A percentile compares a stretch with the other conserved stretches of the same genome.
These are phyloP conservation scores for Spea hammondii DNA, from an alignment of 2,797 vertebrate species.

Conservation along the genomic window DNA sequence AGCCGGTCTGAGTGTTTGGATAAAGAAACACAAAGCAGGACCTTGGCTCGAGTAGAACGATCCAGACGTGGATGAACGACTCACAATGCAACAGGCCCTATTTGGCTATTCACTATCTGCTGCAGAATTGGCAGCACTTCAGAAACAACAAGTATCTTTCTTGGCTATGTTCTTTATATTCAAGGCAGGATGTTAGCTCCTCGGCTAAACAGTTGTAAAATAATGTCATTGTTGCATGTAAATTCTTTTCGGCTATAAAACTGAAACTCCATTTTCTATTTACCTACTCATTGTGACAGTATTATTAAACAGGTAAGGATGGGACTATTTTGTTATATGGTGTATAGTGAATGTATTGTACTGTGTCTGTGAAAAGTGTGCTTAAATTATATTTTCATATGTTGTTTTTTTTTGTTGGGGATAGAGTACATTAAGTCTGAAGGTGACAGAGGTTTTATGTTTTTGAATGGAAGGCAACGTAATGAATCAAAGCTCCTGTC, in stretches of 20 bases:
- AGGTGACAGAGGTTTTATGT: conserved; percentile 77
- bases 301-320: conserved; percentile 87
- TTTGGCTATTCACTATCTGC: conserved; percentile 58
- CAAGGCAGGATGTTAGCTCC: conserved; percentile 68
- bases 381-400: conserved; percentile 99
- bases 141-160: conserved; percentile 47
- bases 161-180: conserved; percentile 65
- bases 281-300: conserved; percentile 83
- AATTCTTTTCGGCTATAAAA: conserved; percentile 72
- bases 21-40: conserved; percentile 55
- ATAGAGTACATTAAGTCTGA: conserved; percentile 85
- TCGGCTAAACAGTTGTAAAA: conserved; percentile 77
- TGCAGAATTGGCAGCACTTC: conserved; percentile 57
- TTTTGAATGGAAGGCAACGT: conserved; percentile 80
- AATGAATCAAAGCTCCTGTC: conserved; percentile 79
- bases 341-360: conserved; percentile 97
- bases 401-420: conserved; percentile 74
- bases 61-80: conserved; percentile 58
- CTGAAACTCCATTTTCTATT: conserved; percentile 74
- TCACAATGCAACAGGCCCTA: conserved; percentile 54
- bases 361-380: conserved; percentile 90
- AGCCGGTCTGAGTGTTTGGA: conserved; percentile 55
- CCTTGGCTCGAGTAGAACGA: conserved; percentile 51
- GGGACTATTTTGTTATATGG: conserved; percentile 90
- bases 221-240: conserved; percentile 80